Base-by-base conservation (phyloP, 2,888 invertebrate genomes). In the Melipona beecheii region DNA sequence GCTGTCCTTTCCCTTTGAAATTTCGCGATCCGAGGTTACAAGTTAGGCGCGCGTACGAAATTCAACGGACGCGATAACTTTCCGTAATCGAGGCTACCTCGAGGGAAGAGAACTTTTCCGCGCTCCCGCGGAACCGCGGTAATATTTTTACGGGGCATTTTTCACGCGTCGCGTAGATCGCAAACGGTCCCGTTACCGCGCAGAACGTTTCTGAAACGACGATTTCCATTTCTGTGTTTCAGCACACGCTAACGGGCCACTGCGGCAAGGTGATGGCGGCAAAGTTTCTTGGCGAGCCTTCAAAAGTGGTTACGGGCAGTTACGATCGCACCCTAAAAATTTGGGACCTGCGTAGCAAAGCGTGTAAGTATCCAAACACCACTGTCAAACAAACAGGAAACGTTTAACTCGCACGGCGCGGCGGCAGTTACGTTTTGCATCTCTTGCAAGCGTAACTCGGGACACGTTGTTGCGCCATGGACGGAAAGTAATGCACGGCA, bases 251-350 rank as follows among this genome's bases (percentile, higher is more conserved):
- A 91, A 98, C 98, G 74, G 99, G 99, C 58, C 99, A 99, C 95
- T 98, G 98, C 92, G 99, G 98, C 75, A 99, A 99, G 96, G 99
- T 99, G 88, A 97, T 99, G 96, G 98, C 99, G 31, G 99, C 99
- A 56, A 98, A 98, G 95, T 99, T 99, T 95, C 97, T 99, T 90
- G 97, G 98, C 78, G 98, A 98, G 91, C 97, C 97, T 24, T 96
- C 97, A 85, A 98, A 98, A 96, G 98, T 99, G 81, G 99, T 99
- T 82, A 98, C 99, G 56, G 99, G 99, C 86, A 99, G 99, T 95
- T 98, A 99, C 95, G 99, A 99, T 95, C 96, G 99, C 88, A 99
- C 99, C 52, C 95, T 99, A 82, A 99, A 99, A 96, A 97, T 99
- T 93, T 99, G 99, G 99, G 99, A 99, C 95, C 96, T 99, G 69